Percentiles rank a stretch among this genome's conserved stretches.
Evolutionary conservation across 1,140 invertebrate genomes (phyloP).

Genomic region (Hesperophylax magnus): DNA sequence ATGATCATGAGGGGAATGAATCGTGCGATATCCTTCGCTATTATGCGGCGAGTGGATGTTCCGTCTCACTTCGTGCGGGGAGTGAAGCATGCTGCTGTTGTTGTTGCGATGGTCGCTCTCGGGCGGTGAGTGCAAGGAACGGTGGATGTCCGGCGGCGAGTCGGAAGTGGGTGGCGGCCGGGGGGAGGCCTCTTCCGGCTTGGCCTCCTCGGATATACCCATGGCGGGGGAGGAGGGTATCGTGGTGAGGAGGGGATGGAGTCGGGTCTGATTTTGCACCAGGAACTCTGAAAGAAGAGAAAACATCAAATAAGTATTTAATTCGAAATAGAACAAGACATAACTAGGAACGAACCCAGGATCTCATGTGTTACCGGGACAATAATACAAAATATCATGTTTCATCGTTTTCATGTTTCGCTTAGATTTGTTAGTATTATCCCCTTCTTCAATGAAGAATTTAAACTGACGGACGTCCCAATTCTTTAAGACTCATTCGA

Average conservation of each 20-base stretch:
- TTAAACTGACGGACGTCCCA: too few relatives aligned
- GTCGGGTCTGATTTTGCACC: conserved; percentile 51
- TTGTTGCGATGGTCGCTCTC: conserved; percentile 33
- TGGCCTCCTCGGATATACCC: conserved; percentile 73
- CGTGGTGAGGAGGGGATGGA: conserved; percentile 39
- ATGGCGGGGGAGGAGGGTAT: conserved; percentile 66
- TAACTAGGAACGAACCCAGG: background rate
- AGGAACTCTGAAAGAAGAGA: conserved; percentile 52
- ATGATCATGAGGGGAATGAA: conserved; percentile 30
- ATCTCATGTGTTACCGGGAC: too few relatives aligned
- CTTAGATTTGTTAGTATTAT: too few relatives aligned
- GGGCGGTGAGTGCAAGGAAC: conserved; percentile 30
- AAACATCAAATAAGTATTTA: background rate
- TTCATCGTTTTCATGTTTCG: too few relatives aligned
- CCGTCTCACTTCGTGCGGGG: conserved; percentile 9
- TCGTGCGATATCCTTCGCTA: conserved; percentile 32
- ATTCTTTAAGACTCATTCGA: too few relatives aligned
- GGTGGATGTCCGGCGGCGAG: conserved; percentile 58
- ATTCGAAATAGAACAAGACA: background rate
- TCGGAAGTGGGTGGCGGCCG: conserved; percentile 64
- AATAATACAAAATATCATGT: too few relatives aligned
- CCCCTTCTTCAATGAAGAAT: too few relatives aligned
- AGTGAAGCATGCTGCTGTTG: conserved; percentile 59
- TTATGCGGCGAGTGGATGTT: conserved; percentile 34
- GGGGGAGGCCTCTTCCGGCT: conserved; percentile 72